Evolutionary conservation across 2,797 vertebrate genomes (phyloP).

Genomic region (Phoebastria nigripes): DNA sequence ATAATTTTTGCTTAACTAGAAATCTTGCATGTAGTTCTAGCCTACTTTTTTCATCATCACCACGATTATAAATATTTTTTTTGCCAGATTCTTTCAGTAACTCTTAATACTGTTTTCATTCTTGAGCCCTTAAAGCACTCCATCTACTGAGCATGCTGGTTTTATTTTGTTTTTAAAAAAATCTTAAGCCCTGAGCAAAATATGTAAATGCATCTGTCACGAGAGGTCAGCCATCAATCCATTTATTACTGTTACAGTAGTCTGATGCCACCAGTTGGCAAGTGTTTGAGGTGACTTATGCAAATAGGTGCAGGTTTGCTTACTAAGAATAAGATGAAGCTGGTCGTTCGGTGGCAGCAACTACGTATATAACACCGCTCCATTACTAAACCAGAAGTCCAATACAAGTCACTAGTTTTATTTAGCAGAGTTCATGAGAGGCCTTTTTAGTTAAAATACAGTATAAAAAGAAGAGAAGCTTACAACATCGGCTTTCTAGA

Average conservation of each 20-base stretch:
- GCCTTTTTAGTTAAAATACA: not conserved
- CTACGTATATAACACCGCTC: not conserved
- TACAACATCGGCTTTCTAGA: not conserved
- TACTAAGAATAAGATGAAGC: not conserved
- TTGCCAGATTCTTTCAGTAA: not conserved
- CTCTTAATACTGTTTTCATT: not conserved
- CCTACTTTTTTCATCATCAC: not conserved
- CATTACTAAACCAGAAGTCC: not conserved
- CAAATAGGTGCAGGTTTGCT: not conserved
- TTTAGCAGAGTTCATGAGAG: not conserved
- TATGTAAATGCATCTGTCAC: not conserved
- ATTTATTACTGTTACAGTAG: not conserved
- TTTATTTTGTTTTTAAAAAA: not conserved
- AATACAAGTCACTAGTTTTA: not conserved
- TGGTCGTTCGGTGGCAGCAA: not conserved
- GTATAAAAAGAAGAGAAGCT: not conserved
- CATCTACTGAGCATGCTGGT: not conserved
- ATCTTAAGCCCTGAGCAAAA: not conserved
- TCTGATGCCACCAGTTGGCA: not conserved
- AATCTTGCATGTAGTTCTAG: not conserved
- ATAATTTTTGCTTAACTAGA: not conserved
- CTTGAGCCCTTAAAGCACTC: not conserved
- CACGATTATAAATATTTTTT: not conserved
- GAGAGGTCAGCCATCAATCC: not conserved
- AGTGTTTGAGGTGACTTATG: not conserved